These are phyloP conservation scores for Mobula hypostoma DNA, from an alignment of 2,113 vertebrate species.

Conservation along the genomic window DNA sequence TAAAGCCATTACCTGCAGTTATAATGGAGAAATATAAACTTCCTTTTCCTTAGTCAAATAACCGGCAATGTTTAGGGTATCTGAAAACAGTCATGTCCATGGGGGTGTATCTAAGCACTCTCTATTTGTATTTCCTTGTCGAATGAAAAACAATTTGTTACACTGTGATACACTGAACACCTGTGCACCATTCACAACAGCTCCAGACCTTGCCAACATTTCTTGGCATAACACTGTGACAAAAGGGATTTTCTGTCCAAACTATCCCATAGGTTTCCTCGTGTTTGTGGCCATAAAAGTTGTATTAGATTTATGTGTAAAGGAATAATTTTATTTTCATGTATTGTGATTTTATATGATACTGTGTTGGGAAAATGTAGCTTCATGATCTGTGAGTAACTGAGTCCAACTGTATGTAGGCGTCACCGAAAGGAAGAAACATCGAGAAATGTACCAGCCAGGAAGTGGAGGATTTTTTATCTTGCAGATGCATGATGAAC, in stretches of 20 bases:
- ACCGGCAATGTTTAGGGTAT: too few relatives aligned
- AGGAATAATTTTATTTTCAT: background rate
- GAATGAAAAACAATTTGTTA: background rate
- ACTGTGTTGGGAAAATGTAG: background rate
- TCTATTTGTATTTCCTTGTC: background rate
- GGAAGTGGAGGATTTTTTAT: constrained; percentile 76
- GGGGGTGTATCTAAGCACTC: too few relatives aligned
- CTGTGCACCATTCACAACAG: background rate
- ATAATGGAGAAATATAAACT: background rate
- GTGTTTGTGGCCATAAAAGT: background rate
- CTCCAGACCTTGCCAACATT: background rate
- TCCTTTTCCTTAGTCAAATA: background rate
- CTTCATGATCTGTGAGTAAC: background rate
- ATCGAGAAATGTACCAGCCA: constrained; percentile 44
- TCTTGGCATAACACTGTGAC: background rate
- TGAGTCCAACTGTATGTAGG: constrained; percentile 43
- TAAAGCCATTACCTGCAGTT: background rate
- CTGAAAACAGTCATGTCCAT: too few relatives aligned
- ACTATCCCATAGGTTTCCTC: background rate
- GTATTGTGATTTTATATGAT: background rate
- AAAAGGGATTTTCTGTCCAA: background rate
- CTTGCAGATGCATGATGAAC: constrained; percentile 91
- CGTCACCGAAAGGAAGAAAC: constrained; percentile 44
- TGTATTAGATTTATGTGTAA: background rate
- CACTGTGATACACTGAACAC: background rate